Evolutionary conservation across 2,797 vertebrate species (phyloP).

Genomic region (Chrysocyon brachyurus): DNA sequence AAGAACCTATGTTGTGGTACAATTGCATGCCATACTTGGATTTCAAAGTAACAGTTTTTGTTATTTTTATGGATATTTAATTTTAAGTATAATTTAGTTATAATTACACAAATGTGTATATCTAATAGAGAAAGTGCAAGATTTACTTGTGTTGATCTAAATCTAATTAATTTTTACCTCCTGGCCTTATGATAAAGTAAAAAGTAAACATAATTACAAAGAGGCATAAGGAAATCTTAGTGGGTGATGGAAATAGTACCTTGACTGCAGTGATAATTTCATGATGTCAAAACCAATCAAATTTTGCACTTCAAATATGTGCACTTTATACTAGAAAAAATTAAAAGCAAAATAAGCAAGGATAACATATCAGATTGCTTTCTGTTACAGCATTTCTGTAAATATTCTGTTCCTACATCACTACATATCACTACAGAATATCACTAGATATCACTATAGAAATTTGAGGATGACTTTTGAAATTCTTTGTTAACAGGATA

Average conservation of each 20-base stretch:
- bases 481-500: not conserved
- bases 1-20: not conserved
- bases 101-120: not conserved
- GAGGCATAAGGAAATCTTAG: not conserved
- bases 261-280: not conserved
- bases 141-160: not conserved
- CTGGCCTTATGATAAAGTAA: not conserved
- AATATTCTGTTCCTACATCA: not conserved
- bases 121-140: not conserved
- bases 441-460: not conserved
- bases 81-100: not conserved
- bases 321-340: not conserved
- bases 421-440: not conserved
- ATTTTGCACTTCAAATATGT: slow-evolving; percentile 20
- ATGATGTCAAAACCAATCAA: not conserved
- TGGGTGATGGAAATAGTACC: not conserved
- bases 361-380: not conserved
- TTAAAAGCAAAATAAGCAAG: not conserved
- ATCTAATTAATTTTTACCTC: slow-evolving; percentile 9
- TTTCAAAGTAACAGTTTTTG: not conserved
- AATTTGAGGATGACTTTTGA: not conserved
- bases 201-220: not conserved
- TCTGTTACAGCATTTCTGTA: not conserved
- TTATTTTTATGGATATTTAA: not conserved
- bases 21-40: not conserved